phyloP scores from a whole-genome alignment of 2,113 vertebrate species.

The Pterocles burchelli region DNA sequence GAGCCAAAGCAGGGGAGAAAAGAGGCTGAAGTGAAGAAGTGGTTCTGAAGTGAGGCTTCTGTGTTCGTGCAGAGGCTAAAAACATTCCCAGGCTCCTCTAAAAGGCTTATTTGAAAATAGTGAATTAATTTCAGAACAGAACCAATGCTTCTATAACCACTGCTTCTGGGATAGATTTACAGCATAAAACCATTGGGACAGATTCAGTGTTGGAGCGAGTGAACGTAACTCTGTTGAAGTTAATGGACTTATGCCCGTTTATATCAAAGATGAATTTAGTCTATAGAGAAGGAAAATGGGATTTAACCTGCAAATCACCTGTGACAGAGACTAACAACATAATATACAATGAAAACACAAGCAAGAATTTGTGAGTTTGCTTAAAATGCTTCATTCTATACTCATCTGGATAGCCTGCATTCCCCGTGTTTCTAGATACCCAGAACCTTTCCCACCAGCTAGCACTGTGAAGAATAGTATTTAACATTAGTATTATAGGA shows the following conservation, averaged over 20 bases:
- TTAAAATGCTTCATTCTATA: constrained; percentile 12
- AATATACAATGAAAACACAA: constrained; percentile 25
- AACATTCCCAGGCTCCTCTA: background rate
- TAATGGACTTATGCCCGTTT: constrained; percentile 49
- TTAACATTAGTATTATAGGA: background rate
- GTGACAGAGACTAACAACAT: constrained; percentile 1
- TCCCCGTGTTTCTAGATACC: constrained; percentile 39
- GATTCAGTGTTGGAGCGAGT: constrained; percentile 35
- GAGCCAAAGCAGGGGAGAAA: background rate
- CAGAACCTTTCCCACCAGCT: background rate
- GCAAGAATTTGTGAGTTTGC: background rate
- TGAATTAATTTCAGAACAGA: constrained; percentile 51
- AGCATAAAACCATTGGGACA: constrained; percentile 47
- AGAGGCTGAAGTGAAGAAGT: background rate
- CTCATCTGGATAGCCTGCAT: background rate
- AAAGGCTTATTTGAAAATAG: constrained; percentile 8
- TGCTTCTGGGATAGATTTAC: constrained; percentile 60
- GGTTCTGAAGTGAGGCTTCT: background rate
- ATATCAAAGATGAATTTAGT: constrained; percentile 52
- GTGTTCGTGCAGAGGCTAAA: background rate
- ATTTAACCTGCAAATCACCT: constrained; percentile 61
- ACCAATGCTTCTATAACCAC: constrained; percentile 14
- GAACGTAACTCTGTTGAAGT: constrained; percentile 36
- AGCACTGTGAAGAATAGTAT: background rate
- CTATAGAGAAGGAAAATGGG: constrained; percentile 42